phyloP scores from a whole-genome alignment of 2,888 invertebrate species.

The Nephrotoma guestfalica region DNA sequence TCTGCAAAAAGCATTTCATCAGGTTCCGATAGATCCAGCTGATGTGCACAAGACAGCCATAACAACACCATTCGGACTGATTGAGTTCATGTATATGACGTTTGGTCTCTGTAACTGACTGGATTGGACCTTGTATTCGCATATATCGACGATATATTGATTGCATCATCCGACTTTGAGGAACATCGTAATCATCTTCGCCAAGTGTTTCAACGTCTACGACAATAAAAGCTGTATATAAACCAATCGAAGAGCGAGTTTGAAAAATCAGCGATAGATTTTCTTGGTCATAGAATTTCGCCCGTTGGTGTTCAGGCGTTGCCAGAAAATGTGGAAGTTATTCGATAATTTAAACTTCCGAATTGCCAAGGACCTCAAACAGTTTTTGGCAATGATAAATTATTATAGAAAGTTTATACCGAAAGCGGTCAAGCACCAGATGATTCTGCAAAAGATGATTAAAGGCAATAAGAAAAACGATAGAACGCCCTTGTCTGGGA shows the following conservation, averaged over 20 bases:
- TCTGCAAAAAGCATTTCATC: too few species aligned
- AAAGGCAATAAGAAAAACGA: conserved; percentile 9
- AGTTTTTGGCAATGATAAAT: conserved; percentile 23
- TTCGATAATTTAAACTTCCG: conserved; percentile 17
- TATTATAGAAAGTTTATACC: conserved; percentile 22
- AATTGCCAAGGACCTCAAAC: conserved; percentile 18
- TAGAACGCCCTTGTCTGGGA: conserved; percentile 7
- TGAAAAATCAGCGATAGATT: conserved; percentile 5
- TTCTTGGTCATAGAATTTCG: conserved; percentile 14
- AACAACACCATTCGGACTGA: conserved; percentile 22
- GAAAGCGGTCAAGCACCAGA: conserved; percentile 8
- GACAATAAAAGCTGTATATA: conserved; percentile 10
- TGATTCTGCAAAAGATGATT: conserved; percentile 3
- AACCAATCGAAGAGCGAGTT: conserved; percentile 22
- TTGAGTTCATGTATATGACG: conserved; percentile 19
- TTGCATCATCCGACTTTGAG: background rate
- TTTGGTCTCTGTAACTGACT: conserved; percentile 20
- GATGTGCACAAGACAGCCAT: conserved; percentile 19
- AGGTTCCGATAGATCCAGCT: background rate
- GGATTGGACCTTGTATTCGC: conserved; percentile 14
- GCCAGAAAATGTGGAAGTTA: conserved; percentile 19
- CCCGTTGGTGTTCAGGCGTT: too few species aligned
- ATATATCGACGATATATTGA: conserved; percentile 19
- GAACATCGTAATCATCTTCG: background rate
- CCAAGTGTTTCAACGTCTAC: conserved; percentile 8